Base-by-base conservation (phyloP, 2,113 vertebrate genomes). In the Onychostoma macrolepis region DNA sequence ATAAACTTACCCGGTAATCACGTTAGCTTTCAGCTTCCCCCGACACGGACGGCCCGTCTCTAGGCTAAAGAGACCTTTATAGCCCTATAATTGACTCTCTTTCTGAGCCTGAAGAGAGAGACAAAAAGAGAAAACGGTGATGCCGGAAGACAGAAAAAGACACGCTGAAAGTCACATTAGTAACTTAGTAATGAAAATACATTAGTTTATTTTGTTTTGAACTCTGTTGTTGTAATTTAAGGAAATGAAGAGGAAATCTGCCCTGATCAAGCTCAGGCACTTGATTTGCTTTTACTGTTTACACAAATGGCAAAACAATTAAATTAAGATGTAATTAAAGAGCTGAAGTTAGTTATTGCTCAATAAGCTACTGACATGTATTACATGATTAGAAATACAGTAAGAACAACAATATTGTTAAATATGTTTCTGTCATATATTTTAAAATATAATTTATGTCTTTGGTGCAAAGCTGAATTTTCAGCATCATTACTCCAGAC, bases 11-110 rank as follows among this genome's bases (percentile, higher is more conserved):
- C 91, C 90, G 89, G 90, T 94, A 95, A 96, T 95, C 84, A 84
- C 89, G 94, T 95, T 95, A 95, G 90, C 85, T 90, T 94, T 94
- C 93, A 92, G 94, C 95, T 92, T 94, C 93, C 91, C 81, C 92
- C 94, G 94, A 94, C 94, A 93, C 94, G 93, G 94, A 93, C 92
- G 86, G 90, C 80, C 36, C 48, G 92, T 91, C 89, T 90, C 91
- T 91, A 88, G 91, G 94, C 91, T 91, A 93, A 93, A 91, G 93
- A 93, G 94, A 94, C 93, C 48, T 93, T 94, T 93, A 95, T 93
- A 94, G 91, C 91, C 80, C 88, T 76, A 85, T 95, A 95, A 95
- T 94, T 94, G 92, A 93, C 93, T 95, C 94, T 93, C 69, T 56
- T 41, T 74, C 67, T 38, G 67, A 58, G 41, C 45, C 81, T 28